Percentiles rank a stretch among this genome's conserved stretches.
These are phyloP conservation scores for Manduca sexta DNA, from an alignment of 1,140 invertebrate species.

Conservation along the genomic window DNA sequence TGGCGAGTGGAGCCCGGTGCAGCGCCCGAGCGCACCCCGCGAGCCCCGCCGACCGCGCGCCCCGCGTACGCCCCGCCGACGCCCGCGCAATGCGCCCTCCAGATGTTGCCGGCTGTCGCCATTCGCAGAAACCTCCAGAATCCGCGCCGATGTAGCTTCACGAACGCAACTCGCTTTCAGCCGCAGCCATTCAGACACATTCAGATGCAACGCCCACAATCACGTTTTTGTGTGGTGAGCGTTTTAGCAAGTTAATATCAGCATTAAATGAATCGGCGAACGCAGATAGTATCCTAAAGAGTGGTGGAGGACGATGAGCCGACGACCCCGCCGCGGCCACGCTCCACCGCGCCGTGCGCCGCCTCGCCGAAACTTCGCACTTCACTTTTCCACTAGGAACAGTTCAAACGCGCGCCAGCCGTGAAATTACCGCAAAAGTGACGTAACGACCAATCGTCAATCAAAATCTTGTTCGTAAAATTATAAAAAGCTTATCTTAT, in stretches of 20 bases:
- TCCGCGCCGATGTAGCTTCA: constrained; percentile 9
- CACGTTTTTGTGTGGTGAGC: no score
- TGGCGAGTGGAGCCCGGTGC: constrained; percentile 50
- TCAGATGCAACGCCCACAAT: neutral
- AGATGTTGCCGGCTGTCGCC: constrained; percentile 46
- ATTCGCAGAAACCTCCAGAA: constrained; percentile 53
- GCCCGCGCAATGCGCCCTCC: constrained; percentile 52
- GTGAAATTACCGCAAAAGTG: constrained; percentile 69
- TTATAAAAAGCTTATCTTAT: no score
- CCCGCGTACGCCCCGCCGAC: constrained; percentile 44
- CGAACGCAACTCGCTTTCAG: constrained; percentile 1
- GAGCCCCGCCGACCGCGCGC: constrained; percentile 35
- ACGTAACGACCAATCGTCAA: constrained; percentile 42
- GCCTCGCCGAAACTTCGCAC: constrained; percentile 68
- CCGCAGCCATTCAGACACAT: neutral
- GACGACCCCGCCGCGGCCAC: constrained; percentile 60
- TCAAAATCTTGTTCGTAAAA: constrained; percentile 14
- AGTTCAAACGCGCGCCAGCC: constrained; percentile 49
- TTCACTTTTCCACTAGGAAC: constrained; percentile 69
- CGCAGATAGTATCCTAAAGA: neutral
- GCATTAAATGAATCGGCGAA: neutral
- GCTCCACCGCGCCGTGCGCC: constrained; percentile 44
- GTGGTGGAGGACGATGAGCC: constrained; percentile 22
- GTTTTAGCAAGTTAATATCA: no score
- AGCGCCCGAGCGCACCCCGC: constrained; percentile 51